Conservation (phyloP, 23 tunicate species). For the Trididemnum nubilum region DNA sequence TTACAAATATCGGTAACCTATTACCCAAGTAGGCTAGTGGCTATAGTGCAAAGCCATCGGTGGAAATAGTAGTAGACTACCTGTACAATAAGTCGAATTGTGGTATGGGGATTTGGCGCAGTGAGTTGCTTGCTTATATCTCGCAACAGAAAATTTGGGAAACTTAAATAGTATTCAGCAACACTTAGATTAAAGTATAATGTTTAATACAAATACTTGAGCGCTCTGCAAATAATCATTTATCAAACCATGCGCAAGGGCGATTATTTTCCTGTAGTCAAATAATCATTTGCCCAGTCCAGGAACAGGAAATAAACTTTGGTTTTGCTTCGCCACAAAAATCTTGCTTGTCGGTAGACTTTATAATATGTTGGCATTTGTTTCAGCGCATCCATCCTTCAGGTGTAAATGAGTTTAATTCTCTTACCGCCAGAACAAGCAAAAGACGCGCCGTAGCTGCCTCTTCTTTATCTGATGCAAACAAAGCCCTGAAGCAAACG, state of each 20-base stretch:
- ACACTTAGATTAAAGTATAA: background rate
- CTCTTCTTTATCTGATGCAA: background rate
- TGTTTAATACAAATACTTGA: background rate
- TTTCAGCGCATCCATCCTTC: background rate
- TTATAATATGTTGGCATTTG: background rate
- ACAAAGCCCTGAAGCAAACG: constrained; percentile 2
- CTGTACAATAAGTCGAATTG: background rate
- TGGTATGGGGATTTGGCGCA: constrained; percentile 3
- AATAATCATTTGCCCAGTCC: constrained; percentile 1
- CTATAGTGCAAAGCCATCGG: background rate
- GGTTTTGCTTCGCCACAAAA: background rate
- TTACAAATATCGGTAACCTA: background rate
- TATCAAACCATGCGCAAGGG: constrained; percentile 2
- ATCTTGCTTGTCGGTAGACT: background rate
- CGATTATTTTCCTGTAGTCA: background rate
- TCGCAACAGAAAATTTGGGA: constrained; percentile 1
- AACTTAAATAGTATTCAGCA: background rate
- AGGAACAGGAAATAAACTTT: background rate
- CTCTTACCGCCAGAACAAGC: constrained; percentile 3
- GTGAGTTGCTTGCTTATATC: constrained; percentile 1
- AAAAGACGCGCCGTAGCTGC: constrained; percentile 1
- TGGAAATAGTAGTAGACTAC: background rate
- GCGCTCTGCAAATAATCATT: constrained; percentile 1
- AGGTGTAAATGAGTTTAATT: background rate
- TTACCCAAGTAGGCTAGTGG: constrained; percentile 2